Percentiles rank a stretch among this genome's conserved stretches.
Conservation (phyloP, 2,888 invertebrate species). For the Amphipyra tragopoginis region DNA sequence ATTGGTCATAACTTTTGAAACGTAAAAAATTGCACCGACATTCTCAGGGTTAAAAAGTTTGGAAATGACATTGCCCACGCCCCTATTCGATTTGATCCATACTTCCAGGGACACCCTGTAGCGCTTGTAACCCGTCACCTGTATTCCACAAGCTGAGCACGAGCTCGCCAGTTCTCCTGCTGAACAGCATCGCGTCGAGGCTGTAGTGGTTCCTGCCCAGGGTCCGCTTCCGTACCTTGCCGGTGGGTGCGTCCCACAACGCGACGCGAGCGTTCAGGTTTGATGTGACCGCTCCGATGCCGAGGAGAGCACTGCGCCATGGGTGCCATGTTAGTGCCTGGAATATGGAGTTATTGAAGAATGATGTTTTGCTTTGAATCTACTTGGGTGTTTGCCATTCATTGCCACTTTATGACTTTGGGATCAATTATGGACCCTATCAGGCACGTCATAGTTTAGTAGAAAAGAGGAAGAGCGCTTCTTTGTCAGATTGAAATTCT, state of each 20-base stretch:
- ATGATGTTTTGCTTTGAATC: too few relatives aligned
- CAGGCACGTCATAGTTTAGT: too few relatives aligned
- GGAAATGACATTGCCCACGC: too few relatives aligned
- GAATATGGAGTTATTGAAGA: background rate
- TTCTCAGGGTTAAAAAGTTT: too few relatives aligned
- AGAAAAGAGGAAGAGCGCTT: too few relatives aligned
- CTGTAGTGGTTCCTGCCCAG: constrained; percentile 63
- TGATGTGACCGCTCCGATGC: constrained; percentile 70
- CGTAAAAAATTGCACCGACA: too few relatives aligned
- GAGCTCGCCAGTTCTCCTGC: constrained; percentile 82
- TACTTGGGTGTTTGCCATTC: too few relatives aligned
- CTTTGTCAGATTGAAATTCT: too few relatives aligned
- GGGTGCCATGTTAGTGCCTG: constrained; percentile 85
- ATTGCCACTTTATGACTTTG: too few relatives aligned
- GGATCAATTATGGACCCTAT: too few relatives aligned
- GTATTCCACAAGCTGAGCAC: constrained; percentile 82
- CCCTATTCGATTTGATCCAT: too few relatives aligned
- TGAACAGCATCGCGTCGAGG: constrained; percentile 84
- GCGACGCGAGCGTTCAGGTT: constrained; percentile 66
- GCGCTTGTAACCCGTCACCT: constrained; percentile 47
- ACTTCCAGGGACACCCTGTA: background rate
- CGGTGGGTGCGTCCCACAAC: constrained; percentile 76
- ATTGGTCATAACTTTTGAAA: too few relatives aligned
- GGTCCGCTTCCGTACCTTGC: constrained; percentile 57
- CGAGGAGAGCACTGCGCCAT: constrained; percentile 83